These are phyloP conservation scores for Caenorhabditis japonica DNA, from an alignment of 2,888 invertebrate species.

Conservation along the genomic window DNA sequence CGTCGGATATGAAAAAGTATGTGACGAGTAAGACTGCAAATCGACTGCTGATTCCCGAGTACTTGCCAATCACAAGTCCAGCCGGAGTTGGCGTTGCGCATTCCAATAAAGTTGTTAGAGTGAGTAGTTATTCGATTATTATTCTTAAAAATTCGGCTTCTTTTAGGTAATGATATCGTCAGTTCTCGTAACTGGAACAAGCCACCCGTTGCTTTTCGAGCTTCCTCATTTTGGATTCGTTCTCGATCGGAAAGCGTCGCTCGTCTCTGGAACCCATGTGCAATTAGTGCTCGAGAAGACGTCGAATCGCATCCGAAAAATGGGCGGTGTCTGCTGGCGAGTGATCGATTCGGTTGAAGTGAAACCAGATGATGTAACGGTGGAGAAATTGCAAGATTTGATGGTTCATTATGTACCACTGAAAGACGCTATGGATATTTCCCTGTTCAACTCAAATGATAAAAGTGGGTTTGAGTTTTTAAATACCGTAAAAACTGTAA, in stretches of 20 bases:
- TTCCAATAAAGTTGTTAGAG: slow-evolving; percentile 7
- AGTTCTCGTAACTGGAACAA: slow-evolving; percentile 20
- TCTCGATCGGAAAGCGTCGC: not conserved
- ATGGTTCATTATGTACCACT: not conserved
- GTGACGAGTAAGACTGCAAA: not conserved
- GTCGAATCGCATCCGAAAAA: not conserved
- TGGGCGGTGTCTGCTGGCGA: slow-evolving; percentile 14
- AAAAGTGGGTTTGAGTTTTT: not conserved
- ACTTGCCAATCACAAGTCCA: slow-evolving; percentile 32
- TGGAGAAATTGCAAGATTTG: slow-evolving; percentile 7
- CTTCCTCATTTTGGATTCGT: slow-evolving; percentile 17
- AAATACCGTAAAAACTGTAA: too few relatives aligned
- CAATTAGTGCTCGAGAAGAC: slow-evolving; percentile 28
- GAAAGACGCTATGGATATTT: slow-evolving; percentile 24
- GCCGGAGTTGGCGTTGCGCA: slow-evolving; percentile 23
- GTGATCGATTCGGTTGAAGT: slow-evolving; percentile 8
- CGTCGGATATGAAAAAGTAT: not conserved
- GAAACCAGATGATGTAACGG: not conserved
- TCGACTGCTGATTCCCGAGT: slow-evolving; percentile 15
- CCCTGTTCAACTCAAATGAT: not conserved
- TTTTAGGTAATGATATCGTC: slow-evolving; percentile 20
- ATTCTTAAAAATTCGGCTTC: not conserved
- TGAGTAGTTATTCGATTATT: not conserved
- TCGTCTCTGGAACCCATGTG: slow-evolving; percentile 22
- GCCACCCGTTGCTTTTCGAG: slow-evolving; percentile 17